phyloP scores from a whole-genome alignment of 2,888 invertebrate genomes.

The Hyles lineata region DNA sequence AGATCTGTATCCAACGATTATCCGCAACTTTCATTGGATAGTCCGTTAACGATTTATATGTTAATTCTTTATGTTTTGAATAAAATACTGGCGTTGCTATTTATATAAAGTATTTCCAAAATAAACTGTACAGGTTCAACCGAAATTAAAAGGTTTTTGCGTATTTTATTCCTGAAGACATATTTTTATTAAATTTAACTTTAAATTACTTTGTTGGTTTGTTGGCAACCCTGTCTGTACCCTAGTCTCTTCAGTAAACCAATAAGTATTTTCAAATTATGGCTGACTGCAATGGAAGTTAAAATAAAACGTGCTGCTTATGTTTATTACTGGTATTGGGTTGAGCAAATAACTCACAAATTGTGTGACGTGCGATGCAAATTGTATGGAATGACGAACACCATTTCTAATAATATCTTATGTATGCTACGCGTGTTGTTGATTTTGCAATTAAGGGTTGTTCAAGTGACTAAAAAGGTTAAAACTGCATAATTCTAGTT shows the following conservation, averaged over 20 bases:
- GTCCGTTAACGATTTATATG: too few species aligned
- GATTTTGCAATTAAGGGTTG: background rate
- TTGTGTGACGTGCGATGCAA: background rate
- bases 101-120: too few species aligned
- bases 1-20: too few species aligned
- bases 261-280: slow-evolving; percentile 36
- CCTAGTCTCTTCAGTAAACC: slow-evolving; percentile 1
- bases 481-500: too few species aligned
- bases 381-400: background rate
- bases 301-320: slow-evolving; percentile 10
- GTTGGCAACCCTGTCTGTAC: slow-evolving; percentile 21
- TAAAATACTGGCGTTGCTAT: too few species aligned
- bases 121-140: too few species aligned
- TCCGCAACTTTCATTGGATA: too few species aligned
- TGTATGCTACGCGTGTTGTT: background rate
- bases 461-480: background rate
- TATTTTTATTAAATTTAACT: background rate
- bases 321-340: slow-evolving; percentile 17
- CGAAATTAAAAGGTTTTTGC: too few species aligned
- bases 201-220: background rate
- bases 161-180: too few species aligned
- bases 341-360: background rate
- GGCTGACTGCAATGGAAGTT: slow-evolving; percentile 8
- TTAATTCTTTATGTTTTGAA: too few species aligned
- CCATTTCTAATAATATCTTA: background rate